These are phyloP conservation scores for Elephas maximus DNA, from an alignment of 2,113 vertebrate species.

Conservation along the genomic window DNA sequence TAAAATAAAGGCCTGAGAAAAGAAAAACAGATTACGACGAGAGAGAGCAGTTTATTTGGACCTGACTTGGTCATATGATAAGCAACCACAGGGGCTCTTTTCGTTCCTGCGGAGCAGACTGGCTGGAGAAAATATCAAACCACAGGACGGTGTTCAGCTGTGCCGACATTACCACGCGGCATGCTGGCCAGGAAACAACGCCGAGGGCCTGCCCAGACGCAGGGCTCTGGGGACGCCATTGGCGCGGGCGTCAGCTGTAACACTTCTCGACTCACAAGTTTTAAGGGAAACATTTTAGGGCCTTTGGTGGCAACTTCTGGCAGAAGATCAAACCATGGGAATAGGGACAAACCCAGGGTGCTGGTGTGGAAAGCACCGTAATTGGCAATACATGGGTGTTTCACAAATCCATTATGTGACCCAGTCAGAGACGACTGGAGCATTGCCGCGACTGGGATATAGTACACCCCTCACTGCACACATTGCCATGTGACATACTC, in stretches of 20 bases:
- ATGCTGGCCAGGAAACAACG: background rate
- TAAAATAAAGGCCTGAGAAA: background rate
- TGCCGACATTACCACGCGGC: accelerated
- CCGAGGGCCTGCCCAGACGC: no score
- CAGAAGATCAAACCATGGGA: background rate
- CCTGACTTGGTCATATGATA: background rate
- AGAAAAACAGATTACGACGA: background rate
- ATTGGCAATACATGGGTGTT: accelerated
- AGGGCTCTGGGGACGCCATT: background rate
- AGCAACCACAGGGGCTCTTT: background rate
- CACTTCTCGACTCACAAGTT: background rate
- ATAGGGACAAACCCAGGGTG: accelerated
- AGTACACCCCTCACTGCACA: accelerated
- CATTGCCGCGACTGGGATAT: accelerated
- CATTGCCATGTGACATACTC: accelerated
- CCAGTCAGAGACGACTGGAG: accelerated
- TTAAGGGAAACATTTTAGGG: background rate
- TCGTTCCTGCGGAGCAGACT: accelerated
- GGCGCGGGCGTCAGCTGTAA: background rate
- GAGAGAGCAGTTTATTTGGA: background rate
- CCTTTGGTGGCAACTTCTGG: background rate
- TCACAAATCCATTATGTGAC: background rate
- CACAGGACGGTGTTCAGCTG: background rate
- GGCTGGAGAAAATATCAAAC: no score
- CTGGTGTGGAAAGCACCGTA: accelerated